Base-by-base conservation (phyloP, 2,888 invertebrate species). In the Melanophora roralis region DNA sequence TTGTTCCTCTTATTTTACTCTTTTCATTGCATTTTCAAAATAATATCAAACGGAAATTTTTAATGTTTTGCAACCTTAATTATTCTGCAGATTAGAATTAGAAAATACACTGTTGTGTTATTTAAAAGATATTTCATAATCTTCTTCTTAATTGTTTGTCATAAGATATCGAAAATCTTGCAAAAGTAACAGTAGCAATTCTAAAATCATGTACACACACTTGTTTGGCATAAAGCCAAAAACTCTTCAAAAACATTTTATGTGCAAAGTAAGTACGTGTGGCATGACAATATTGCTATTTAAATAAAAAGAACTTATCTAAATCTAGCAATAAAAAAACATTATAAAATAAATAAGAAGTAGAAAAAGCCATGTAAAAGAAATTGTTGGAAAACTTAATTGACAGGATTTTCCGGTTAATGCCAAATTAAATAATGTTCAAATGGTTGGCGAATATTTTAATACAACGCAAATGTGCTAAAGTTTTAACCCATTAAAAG, bases 401-500 rank as follows among this genome's bases (percentile, higher is more conserved):
- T 84, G 84, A 84, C 84, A 83, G 83, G 82, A 82, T 82, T 83
- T 84, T 84, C 84, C 84, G 84, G 84, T 83, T 82, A 83, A 80
- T 81, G 82, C 81, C 80, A 74, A 80, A 80, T 72, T 40, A 80
- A 80, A 80, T 80, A 72, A 80, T 80, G 76, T 73, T 76, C 76
- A 62, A 23, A 72, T 76, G 27, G 60, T 27, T 72, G 62, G 75
- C 45, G 19, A 72, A 73, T 51, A 62, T 62, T 60, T 60, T 51
- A 45, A 6, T 53, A 45, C 8, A 62, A 62, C 0, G n/a, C n/a
- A n/a, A n/a, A n/a, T 34, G 36, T 76, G 43, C 27, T 40, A 57
- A 36, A 43, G 14, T 27, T 40, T 57, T 76, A 76, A 76, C 76
- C 76, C 62, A 21, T 69, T 49, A 45, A 9, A 45, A 8, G 14